These are phyloP conservation scores for Chironomus riparius DNA, from an alignment of 2,888 invertebrate species.

Conservation along the genomic window DNA sequence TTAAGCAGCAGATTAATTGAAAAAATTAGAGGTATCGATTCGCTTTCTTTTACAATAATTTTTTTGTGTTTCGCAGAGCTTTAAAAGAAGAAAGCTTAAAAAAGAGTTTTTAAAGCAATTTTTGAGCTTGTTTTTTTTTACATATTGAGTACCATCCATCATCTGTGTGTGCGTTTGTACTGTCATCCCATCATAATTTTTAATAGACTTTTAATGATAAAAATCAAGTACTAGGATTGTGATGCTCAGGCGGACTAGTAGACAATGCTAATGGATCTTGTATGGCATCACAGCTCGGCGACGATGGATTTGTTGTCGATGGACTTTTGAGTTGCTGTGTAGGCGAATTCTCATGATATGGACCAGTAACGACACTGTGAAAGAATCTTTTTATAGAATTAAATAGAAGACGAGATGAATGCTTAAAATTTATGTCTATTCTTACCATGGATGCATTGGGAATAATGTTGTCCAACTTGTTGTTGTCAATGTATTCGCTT, in stretches of 20 bases:
- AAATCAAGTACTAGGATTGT: neutral
- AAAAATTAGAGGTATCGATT: constrained; percentile 4
- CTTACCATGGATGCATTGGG: constrained; percentile 64
- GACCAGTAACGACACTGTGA: constrained; percentile 66
- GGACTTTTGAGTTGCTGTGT: neutral
- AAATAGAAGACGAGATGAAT: neutral
- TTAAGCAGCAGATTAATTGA: constrained; percentile 13
- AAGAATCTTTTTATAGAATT: constrained; percentile 14
- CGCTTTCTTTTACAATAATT: neutral
- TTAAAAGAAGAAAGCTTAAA: neutral
- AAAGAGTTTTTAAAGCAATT: neutral
- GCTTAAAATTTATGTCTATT: neutral
- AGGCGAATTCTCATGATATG: constrained; percentile 56
- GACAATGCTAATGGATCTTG: constrained; percentile 4
- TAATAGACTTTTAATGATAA: constrained; percentile 15
- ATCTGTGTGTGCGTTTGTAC: neutral
- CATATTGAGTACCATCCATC: neutral
- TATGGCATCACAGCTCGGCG: neutral
- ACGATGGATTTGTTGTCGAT: neutral
- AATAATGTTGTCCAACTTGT: constrained; percentile 78
- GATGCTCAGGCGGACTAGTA: neutral
- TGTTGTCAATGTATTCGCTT: constrained; percentile 63
- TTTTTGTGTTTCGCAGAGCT: neutral
- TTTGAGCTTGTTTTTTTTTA: neutral
- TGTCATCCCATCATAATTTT: neutral